phyloP scores from a whole-genome alignment of 2,888 invertebrate genomes.

The Troides aeacus region DNA sequence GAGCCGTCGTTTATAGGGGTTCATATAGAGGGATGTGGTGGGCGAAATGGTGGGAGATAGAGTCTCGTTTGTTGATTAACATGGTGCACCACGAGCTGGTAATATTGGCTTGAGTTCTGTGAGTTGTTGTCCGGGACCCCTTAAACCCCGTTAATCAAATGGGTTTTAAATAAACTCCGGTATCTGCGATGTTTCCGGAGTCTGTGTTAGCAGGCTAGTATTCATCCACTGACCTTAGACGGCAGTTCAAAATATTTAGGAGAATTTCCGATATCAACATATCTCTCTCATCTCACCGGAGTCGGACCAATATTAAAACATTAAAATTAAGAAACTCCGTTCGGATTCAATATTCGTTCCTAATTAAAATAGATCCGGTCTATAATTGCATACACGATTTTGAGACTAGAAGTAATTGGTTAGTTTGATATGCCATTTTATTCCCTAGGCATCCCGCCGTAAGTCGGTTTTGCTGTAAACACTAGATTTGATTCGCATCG shows the following conservation, averaged over 20 bases:
- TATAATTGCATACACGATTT: slow-evolving; percentile 30
- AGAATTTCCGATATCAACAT: not conserved
- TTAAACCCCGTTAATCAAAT: no score
- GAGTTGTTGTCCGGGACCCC: no score
- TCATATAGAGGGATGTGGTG: no score
- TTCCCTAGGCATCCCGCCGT: not conserved
- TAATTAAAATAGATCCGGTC: slow-evolving; percentile 31
- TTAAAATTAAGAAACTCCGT: slow-evolving; percentile 27
- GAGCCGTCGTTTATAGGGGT: no score
- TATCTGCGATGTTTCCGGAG: no score
- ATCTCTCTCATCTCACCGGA: not conserved
- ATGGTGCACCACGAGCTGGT: no score
- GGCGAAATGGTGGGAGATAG: no score
- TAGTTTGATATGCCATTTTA: slow-evolving; percentile 8
- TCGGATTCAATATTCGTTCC: slow-evolving; percentile 27
- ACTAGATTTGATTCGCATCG: slow-evolving; percentile 6
- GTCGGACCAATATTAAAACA: slow-evolving; percentile 12
- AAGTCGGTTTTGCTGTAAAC: slow-evolving; percentile 8
- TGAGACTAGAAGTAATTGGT: slow-evolving; percentile 28
- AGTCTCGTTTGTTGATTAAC: no score
- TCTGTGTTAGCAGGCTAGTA: not conserved
- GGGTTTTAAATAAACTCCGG: not conserved
- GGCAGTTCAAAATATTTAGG: not conserved
- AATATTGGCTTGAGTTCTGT: no score
- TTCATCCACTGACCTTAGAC: not conserved